Base-by-base conservation (phyloP, 1,140 invertebrate species). In the Periplaneta americana region DNA sequence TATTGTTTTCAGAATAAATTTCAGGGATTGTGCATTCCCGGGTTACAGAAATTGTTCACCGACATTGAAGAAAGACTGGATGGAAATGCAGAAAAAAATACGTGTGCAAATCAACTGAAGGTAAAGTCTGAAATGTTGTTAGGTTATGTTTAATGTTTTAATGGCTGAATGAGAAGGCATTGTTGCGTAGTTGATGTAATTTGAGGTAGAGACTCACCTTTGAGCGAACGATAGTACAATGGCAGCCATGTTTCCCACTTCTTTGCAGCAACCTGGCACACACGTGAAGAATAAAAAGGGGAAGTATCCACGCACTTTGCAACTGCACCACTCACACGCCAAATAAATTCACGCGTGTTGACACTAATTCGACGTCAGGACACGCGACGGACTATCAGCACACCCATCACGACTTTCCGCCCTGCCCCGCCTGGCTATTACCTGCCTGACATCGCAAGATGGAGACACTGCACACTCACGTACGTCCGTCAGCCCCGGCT, bases 401-500 rank as follows among this genome's bases (percentile, higher is more conserved):
- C 79, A 39, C 66, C 79, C 79, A 80, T 80, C 39, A 80, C 82
- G 83, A 82, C 84, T 80, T 57, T 37, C 83, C 85, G 85, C 85
- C 84, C 84, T 83, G 85, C 84, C 85, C 84, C 84, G 85, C 84
- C 84, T 83, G 84, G 84, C 37, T 78, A 78, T 78, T 80, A 80
- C 79, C 79, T 80, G 79, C 79, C 79, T 17, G 84, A 84, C 84
- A 85, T 84, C 84, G 84, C 83, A 84, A 85, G 83, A 87, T 85
- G 87, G 85, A 84, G 35, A 78, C 76, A 78, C 76, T 78, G 36
- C 79, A 80, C 48, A 74, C 79, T 37, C 28, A 66, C 35, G 34
- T 13, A 80, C 79, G 79, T 74, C 79, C 37, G 34, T 22, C 79
- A 11, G 28, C 36, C 39, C 39, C 79, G 79, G 66, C 79, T 57